phyloP scores from a whole-genome alignment of 1,140 invertebrate species.

The Danaus melanippus region DNA sequence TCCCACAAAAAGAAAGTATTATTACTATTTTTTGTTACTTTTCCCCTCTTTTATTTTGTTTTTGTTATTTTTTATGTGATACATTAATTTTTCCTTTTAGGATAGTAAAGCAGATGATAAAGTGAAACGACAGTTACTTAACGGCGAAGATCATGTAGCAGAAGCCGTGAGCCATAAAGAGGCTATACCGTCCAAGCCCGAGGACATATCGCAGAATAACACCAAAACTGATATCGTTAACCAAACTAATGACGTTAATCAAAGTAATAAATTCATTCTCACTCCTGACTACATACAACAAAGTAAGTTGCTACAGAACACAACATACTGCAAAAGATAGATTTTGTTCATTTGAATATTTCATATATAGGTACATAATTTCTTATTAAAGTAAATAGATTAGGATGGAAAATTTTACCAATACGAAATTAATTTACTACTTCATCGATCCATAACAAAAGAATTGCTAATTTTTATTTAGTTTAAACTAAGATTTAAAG shows the following conservation, averaged over 20 bases:
- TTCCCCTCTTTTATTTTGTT: constrained; percentile 29
- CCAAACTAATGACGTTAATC: constrained; percentile 53
- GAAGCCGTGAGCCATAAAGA: constrained; percentile 47
- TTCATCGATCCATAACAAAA: too few species aligned
- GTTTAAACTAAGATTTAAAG: too few species aligned
- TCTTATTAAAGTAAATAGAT: too few species aligned
- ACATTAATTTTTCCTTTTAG: constrained; percentile 46
- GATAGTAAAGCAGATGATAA: constrained; percentile 54
- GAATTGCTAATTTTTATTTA: too few species aligned
- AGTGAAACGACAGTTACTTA: constrained; percentile 53
- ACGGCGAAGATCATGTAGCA: constrained; percentile 56
- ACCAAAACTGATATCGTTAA: constrained; percentile 61
- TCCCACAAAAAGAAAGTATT: constrained; percentile 57
- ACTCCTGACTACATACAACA: constrained; percentile 92
- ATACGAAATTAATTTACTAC: too few species aligned
- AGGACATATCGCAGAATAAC: constrained; percentile 54
- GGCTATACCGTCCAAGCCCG: constrained; percentile 54
- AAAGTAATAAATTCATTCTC: constrained; percentile 83
- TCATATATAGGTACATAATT: too few species aligned
- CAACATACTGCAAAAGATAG: too few species aligned
- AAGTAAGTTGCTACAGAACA: constrained; percentile 73
- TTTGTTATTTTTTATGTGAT: constrained; percentile 23
- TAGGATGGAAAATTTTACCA: too few species aligned
- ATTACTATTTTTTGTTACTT: constrained; percentile 30
- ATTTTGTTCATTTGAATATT: too few species aligned